Evolutionary conservation across 2,113 vertebrate species (phyloP), one percentile per base, ranked within the genome.

Genomic region (Pheucticus melanocephalus): DNA sequence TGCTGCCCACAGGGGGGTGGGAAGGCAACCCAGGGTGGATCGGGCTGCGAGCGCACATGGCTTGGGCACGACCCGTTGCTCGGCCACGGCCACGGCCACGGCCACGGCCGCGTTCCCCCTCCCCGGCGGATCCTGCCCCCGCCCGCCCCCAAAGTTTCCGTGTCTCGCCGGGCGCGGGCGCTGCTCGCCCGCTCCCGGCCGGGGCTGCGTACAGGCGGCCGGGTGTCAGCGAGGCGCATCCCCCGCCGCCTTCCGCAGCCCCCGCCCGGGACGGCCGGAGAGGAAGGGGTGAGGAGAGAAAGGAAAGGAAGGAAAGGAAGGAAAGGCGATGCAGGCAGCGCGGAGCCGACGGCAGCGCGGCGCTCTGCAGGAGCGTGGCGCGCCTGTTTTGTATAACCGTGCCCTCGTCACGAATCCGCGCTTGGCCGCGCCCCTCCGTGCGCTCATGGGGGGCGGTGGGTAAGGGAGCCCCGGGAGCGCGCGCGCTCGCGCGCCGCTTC

Each of bases 41-140:
- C 15, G 39, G 10, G 35, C 23, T 53, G 40, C 6, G 21, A 42
- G 11, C 5, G 24, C 21, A 18, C 48, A 1, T 0, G 59, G 44
- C 59, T 11, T 12, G 10, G 17, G 24, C 25, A 17, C 24, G 9
- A 20, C 23, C 28, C 12, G 12, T 11, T 5, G 4, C n/a, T 23
- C 39, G 22, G 1, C 53, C 31, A 20, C 48, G 10, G 45, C 5
- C 45, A 23, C 22, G 4, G 47, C 23, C 47, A 22, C 39, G 15
- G 1, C 31, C 31, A 33, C 53, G 1, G 54, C 11, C 19, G 42
- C 54, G 2, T 2, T 19, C 8, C 39, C 15, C 8, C 4, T 14
- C 15, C 7, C 35, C 18, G n/a, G 12, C 9, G 40, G n/a, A 11
- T 35, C 40, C 56, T 11, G 51, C 17, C 25, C 18, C 16, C 10